phyloP scores from a whole-genome alignment of 2,888 invertebrate genomes.

The Morinoia aosen region DNA sequence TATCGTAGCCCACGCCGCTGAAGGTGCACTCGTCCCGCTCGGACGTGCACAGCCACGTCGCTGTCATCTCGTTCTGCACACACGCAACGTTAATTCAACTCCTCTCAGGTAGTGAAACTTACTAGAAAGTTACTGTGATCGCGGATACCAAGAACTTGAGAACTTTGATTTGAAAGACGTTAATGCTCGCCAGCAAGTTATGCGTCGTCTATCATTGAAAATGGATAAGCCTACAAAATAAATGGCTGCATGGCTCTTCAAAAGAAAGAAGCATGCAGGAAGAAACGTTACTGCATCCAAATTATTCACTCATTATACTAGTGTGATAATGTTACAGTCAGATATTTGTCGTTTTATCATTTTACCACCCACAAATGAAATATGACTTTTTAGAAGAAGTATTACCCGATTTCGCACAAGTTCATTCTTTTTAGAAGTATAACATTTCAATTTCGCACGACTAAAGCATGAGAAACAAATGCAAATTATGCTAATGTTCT shows the following conservation, averaged over 20 bases:
- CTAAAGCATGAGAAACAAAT: too few species aligned
- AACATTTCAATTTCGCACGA: too few species aligned
- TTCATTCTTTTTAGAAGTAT: too few species aligned
- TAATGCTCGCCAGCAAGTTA: not conserved
- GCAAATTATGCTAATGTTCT: too few species aligned
- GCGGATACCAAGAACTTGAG: too few species aligned
- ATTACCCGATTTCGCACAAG: too few species aligned
- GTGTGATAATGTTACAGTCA: too few species aligned
- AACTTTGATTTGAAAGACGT: not conserved
- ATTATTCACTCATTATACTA: not conserved
- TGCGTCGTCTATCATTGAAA: not conserved
- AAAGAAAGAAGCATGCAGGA: not conserved
- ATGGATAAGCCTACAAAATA: not conserved
- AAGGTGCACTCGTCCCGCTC: slow-evolving; percentile 75
- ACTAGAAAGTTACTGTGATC: not conserved
- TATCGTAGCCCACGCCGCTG: slow-evolving; percentile 75
- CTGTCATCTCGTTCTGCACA: slow-evolving; percentile 95
- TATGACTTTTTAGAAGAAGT: too few species aligned
- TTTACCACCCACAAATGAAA: too few species aligned
- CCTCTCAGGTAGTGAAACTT: not conserved
- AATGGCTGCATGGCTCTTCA: not conserved
- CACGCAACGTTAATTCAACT: not conserved
- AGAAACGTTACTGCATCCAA: not conserved
- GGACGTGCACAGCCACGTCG: slow-evolving; percentile 91
- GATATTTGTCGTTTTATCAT: too few species aligned